Conservation (phyloP, 2,797 vertebrate genomes). For the Squalus acanthias region DNA sequence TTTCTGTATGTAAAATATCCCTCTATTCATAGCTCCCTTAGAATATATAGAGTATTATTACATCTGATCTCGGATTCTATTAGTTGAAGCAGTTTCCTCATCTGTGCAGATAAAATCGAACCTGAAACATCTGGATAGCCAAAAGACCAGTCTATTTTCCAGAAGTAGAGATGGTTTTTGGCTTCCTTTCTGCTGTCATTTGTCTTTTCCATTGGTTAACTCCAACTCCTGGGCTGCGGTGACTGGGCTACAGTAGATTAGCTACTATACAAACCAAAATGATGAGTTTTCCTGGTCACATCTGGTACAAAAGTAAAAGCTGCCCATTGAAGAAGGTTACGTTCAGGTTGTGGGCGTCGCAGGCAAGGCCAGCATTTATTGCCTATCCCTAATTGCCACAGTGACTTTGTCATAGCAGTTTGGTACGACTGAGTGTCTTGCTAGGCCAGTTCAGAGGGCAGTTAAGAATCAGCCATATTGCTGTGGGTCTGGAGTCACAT, state of each 20-base stretch:
- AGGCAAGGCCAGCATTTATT: no score
- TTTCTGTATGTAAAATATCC: no score
- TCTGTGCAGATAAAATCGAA: neutral
- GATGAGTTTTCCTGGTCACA: neutral
- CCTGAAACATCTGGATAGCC: neutral
- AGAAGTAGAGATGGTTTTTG: neutral
- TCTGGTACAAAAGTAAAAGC: neutral
- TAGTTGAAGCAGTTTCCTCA: neutral
- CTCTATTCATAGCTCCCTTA: neutral
- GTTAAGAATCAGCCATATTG: no score
- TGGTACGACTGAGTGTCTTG: no score
- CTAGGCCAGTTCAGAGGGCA: no score
- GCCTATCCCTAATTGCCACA: no score
- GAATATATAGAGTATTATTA: neutral
- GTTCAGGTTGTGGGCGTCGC: no score
- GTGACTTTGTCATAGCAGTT: no score
- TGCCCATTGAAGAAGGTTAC: neutral
- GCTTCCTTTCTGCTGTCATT: neutral
- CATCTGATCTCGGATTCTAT: neutral
- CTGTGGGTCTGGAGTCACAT: no score
- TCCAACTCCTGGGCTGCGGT: neutral
- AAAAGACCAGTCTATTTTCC: neutral
- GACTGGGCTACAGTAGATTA: neutral
- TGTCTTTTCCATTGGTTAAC: neutral
- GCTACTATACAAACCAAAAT: neutral